Evolutionary conservation across 2,888 invertebrate species (phyloP).

Genomic region (Clepsis dumicolana): DNA sequence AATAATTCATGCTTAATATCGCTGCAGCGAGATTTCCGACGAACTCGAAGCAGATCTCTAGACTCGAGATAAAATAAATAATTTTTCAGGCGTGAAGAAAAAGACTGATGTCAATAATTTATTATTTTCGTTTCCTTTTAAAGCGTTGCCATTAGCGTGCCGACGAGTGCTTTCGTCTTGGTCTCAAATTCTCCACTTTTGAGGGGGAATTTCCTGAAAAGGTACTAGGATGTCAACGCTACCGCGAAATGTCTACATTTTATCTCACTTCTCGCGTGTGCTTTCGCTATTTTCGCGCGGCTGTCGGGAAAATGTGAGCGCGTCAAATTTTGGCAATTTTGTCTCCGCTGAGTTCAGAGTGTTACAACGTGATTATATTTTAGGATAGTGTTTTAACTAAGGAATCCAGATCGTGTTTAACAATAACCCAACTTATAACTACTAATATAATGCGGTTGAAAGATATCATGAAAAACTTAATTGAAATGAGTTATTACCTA

Average conservation of each 20-base stretch:
- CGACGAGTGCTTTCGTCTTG: conserved; percentile 67
- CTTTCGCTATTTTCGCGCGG: conserved; percentile 28
- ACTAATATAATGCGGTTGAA: background rate
- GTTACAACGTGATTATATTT: background rate
- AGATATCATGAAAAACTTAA: no score
- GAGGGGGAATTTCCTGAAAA: conserved; percentile 67
- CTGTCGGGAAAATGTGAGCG: conserved; percentile 53
- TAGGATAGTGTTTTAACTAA: background rate
- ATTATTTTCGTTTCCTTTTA: conserved; percentile 80
- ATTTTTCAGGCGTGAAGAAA: conserved; percentile 66
- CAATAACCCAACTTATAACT: background rate
- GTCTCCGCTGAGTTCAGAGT: conserved; percentile 9
- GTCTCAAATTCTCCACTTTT: conserved; percentile 67
- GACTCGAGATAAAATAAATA: conserved; percentile 66
- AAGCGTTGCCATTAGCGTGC: conserved; percentile 75
- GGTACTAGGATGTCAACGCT: conserved; percentile 53
- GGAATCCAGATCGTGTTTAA: background rate
- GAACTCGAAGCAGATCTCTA: conserved; percentile 19
- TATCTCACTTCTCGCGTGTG: conserved; percentile 61
- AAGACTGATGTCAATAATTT: conserved; percentile 79
- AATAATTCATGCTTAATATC: conserved; percentile 58
- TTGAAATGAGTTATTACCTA: no score
- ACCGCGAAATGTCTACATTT: conserved; percentile 65
- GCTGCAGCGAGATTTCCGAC: conserved; percentile 37
- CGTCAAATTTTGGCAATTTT: conserved; percentile 59